phyloP scores from a whole-genome alignment of 2,113 vertebrate species.

The Aplodontia rufa region DNA sequence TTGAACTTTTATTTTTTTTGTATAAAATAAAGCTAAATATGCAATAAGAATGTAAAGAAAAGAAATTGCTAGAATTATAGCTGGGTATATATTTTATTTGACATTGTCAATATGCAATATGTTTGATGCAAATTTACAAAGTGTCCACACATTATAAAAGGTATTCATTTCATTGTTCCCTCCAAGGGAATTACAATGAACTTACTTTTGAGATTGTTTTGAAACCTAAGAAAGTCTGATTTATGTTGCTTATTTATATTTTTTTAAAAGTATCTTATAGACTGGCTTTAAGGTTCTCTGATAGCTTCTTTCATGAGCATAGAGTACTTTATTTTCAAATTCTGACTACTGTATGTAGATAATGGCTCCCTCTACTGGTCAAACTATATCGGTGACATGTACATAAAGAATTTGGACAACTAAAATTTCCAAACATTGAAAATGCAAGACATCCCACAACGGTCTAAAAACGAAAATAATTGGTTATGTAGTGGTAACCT shows the following conservation, averaged over 20 bases:
- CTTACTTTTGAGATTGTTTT: not conserved
- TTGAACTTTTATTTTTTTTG: not conserved
- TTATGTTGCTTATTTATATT: not conserved
- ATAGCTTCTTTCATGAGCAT: not conserved
- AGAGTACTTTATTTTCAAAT: not conserved
- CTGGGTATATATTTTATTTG: not conserved
- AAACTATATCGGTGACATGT: not conserved
- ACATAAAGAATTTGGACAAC: not conserved
- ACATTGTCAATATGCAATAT: not conserved
- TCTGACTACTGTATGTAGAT: constrained; percentile 51
- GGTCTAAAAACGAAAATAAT: constrained; percentile 34
- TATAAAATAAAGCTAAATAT: not conserved
- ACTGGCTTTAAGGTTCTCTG: not conserved
- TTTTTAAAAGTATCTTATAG: not conserved
- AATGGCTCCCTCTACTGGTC: constrained; percentile 78
- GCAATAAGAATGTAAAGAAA: not conserved
- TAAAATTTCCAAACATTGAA: not conserved
- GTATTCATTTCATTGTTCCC: not conserved
- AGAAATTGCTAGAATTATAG: not conserved
- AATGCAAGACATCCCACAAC: not conserved
- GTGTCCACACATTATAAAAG: not conserved
- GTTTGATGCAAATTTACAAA: not conserved
- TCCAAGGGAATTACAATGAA: not conserved
- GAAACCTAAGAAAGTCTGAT: not conserved
- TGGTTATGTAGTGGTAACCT: not conserved